Percentiles rank a stretch among this genome's conserved stretches.
Conservation (phyloP, 2,797 vertebrate genomes). For the Pterois miles region DNA sequence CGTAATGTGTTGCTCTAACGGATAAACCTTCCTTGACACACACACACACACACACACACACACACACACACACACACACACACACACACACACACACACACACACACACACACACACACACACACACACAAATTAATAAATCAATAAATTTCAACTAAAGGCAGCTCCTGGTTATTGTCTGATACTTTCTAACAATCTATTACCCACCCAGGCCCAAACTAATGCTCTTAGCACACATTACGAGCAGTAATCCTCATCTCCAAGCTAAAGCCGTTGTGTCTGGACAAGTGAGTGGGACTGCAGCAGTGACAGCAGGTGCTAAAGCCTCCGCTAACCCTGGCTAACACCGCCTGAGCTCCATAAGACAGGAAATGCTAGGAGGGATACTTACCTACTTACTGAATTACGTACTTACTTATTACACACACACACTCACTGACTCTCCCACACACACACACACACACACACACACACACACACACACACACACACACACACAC, state of each 20-base stretch:
- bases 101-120: no score
- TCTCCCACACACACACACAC: conserved; percentile 7
- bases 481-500: background rate
- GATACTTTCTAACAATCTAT: conserved; percentile 66
- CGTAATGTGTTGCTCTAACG: no score
- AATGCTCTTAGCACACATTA: conserved; percentile 80
- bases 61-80: no score
- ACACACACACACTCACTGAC: conserved; percentile 2
- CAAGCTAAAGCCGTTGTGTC: conserved; percentile 71
- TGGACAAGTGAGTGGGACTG: conserved; percentile 77
- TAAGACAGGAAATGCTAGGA: conserved; percentile 79
- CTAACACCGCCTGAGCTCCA: conserved; percentile 80
- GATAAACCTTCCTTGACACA: background rate
- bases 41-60: no score
- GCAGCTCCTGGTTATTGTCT: conserved; percentile 55
- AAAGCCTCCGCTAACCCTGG: conserved; percentile 76
- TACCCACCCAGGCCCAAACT: conserved; percentile 48
- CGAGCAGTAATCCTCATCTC: conserved; percentile 70
- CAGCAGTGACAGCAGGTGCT: conserved; percentile 78
- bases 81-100: no score
- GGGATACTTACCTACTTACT: conserved; percentile 76
- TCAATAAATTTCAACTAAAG: no score
- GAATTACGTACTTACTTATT: conserved; percentile 43
- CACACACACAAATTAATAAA: no score
- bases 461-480: conserved; percentile 8